These are phyloP conservation scores for Limnephilus marmoratus DNA, from an alignment of 2,888 invertebrate genomes.

Conservation along the genomic window DNA sequence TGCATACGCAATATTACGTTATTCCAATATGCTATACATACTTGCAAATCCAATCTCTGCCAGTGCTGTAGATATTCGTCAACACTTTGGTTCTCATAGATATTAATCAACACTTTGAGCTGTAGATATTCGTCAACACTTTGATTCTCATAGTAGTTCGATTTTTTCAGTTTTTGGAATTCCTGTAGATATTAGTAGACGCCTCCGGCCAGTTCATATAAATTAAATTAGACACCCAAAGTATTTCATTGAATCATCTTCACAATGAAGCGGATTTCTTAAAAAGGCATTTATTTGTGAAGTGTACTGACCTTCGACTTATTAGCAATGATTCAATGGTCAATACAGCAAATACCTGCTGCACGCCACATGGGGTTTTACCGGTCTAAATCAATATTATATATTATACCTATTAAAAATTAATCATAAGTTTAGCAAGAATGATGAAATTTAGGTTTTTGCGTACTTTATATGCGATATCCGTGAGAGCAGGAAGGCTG, in stretches of 20 bases:
- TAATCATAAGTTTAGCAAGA: neutral
- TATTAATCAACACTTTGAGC: too few relatives aligned
- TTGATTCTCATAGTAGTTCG: too few relatives aligned
- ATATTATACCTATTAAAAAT: neutral
- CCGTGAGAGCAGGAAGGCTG: neutral
- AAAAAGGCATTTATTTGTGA: neutral
- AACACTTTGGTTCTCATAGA: too few relatives aligned
- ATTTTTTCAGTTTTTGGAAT: too few relatives aligned
- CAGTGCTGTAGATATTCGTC: too few relatives aligned
- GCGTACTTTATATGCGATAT: neutral
- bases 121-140: too few relatives aligned
- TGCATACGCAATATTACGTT: too few relatives aligned
- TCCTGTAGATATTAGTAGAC: too few relatives aligned
- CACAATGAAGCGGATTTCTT: neutral
- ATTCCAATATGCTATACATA: too few relatives aligned
- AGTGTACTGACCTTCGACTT: neutral
- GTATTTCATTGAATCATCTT: too few relatives aligned
- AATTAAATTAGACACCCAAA: neutral
- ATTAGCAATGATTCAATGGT: neutral
- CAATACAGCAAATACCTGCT: neutral
- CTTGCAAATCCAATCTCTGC: too few relatives aligned
- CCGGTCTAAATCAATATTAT: neutral
- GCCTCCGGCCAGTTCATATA: neutral
- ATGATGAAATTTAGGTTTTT: neutral
- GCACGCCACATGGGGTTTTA: neutral